phyloP scores from a whole-genome alignment of 2,888 invertebrate species.

The Pristionchus maxplancki region DNA sequence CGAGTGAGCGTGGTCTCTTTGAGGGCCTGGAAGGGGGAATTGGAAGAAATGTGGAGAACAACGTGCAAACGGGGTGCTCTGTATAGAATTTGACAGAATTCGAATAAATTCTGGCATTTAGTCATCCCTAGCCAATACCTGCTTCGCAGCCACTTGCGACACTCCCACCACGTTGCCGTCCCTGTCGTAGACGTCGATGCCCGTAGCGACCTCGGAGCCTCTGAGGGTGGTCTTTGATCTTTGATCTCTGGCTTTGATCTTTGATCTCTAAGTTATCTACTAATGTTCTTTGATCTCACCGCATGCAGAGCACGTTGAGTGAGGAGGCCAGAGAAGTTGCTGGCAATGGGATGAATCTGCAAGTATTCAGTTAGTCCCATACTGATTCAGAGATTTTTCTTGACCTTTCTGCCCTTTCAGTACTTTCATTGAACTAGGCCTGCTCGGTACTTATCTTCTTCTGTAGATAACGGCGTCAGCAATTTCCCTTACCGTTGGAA shows the following conservation, averaged over 20 bases:
- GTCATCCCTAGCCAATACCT: slow-evolving; percentile 67
- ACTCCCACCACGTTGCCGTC: slow-evolving; percentile 79
- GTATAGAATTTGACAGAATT: neutral
- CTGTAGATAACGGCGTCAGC: no score
- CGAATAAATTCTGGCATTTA: neutral
- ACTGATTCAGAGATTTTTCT: neutral
- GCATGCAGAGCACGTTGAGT: slow-evolving; percentile 80
- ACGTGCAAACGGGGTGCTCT: neutral
- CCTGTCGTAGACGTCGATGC: slow-evolving; percentile 80
- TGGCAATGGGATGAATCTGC: slow-evolving; percentile 72
- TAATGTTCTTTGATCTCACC: no score
- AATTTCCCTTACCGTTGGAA: slow-evolving; percentile 78
- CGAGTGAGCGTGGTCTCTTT: slow-evolving; percentile 73
- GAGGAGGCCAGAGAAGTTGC: slow-evolving; percentile 73
- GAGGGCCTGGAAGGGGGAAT: slow-evolving; percentile 58
- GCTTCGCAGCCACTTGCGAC: slow-evolving; percentile 80
- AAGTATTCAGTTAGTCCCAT: neutral
- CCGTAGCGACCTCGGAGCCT: slow-evolving; percentile 77
- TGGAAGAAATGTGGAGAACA: neutral
- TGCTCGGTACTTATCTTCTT: neutral
- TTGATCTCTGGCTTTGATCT: neutral
- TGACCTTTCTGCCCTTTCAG: no score
- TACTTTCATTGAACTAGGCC: neutral
- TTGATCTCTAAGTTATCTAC: neutral
- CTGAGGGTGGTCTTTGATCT: slow-evolving; percentile 75